These are phyloP conservation scores for Spatulosminthurus flaviceps DNA, from an alignment of 2,888 invertebrate genomes.

Conservation along the genomic window DNA sequence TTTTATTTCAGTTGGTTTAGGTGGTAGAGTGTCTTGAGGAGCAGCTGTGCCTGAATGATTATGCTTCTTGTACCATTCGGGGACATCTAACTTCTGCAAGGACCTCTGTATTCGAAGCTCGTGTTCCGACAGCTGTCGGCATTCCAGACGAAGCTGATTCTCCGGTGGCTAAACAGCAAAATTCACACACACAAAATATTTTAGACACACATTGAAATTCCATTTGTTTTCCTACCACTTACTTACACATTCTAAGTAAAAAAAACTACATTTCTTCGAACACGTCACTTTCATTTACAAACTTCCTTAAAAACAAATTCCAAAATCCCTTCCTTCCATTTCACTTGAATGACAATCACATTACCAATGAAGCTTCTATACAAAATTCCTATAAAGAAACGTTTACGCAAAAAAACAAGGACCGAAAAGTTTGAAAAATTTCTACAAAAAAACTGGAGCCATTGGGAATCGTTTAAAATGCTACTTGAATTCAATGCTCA, in stretches of 20 bases:
- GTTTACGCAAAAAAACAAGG: neutral
- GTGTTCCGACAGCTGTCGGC: conserved; percentile 87
- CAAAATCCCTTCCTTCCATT: neutral
- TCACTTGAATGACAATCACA: too few species aligned
- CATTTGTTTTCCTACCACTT: too few species aligned
- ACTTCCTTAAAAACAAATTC: too few species aligned
- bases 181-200: conserved; percentile 40
- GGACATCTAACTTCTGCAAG: conserved; percentile 90
- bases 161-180: conserved; percentile 82
- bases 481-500: too few species aligned
- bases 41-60: conserved; percentile 36
- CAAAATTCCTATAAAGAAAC: neutral
- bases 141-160: conserved; percentile 89
- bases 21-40: neutral
- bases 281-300: neutral
- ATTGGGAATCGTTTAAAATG: too few species aligned
- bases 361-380: neutral
- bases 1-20: conserved; percentile 43
- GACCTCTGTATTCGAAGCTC: conserved; percentile 93
- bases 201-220: too few species aligned
- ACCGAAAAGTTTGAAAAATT: neutral
- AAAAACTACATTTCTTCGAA: neutral
- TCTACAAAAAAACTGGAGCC: too few species aligned
- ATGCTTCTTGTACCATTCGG: conserved; percentile 84
- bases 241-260: neutral